Conservation (phyloP, 2,888 invertebrate species). For the Spicauda simplicius region DNA sequence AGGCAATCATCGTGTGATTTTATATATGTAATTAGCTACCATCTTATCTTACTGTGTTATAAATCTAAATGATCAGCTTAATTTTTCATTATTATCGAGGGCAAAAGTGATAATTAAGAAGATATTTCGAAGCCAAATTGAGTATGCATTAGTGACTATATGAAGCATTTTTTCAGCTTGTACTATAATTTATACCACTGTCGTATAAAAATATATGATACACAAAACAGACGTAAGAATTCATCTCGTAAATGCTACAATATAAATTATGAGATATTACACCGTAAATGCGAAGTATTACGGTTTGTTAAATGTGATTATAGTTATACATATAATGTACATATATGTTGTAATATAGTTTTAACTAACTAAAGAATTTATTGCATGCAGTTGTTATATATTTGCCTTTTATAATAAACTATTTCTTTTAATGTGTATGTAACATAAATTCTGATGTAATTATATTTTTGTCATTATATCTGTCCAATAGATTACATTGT, state of each 20-base stretch:
- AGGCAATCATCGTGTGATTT: constrained; percentile 21
- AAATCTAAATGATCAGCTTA: neutral
- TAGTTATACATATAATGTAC: no score
- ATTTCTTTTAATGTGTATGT: no score
- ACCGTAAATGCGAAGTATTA: no score
- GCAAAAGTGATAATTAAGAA: neutral
- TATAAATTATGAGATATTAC: no score
- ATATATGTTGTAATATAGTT: no score
- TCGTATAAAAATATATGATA: constrained; percentile 24
- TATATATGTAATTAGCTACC: neutral
- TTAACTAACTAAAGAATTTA: no score
- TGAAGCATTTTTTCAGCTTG: constrained; percentile 18
- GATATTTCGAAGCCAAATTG: neutral
- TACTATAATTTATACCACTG: constrained; percentile 14
- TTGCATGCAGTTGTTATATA: no score
- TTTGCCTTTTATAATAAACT: no score
- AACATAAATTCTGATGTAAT: no score
- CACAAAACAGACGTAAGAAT: neutral
- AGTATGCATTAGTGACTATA: neutral
- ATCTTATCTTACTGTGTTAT: neutral
- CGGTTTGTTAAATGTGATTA: no score
- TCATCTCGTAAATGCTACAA: neutral
- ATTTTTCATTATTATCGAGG: neutral
- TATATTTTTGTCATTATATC: no score
- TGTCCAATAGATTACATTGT: no score